These are phyloP conservation scores for Trachurus trachurus DNA, from an alignment of 2,797 vertebrate species.

Conservation along the genomic window DNA sequence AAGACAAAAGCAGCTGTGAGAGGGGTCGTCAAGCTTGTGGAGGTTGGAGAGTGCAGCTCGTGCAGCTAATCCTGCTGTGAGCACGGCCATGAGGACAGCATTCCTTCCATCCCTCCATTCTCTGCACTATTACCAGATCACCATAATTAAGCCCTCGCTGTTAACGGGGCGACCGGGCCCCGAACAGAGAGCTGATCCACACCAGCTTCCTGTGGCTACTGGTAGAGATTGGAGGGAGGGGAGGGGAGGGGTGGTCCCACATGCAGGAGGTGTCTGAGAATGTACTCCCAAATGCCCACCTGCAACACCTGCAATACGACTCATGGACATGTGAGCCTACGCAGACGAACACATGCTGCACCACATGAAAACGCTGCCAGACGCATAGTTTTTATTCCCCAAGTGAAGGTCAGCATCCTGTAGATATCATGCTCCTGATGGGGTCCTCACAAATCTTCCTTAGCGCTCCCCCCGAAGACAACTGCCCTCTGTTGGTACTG, in stretches of 20 bases:
- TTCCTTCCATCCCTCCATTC: slow-evolving; percentile 80
- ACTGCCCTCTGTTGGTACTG: slow-evolving; percentile 51
- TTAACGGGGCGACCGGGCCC: slow-evolving; percentile 68
- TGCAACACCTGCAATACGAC: slow-evolving; percentile 59
- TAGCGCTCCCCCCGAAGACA: slow-evolving; percentile 37
- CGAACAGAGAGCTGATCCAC: slow-evolving; percentile 70
- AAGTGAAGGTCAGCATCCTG: slow-evolving; percentile 50
- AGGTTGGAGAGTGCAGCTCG: slow-evolving; percentile 82
- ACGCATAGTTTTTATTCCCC: slow-evolving; percentile 50
- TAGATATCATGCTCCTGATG: slow-evolving; percentile 20
- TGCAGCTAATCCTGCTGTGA: slow-evolving; percentile 85
- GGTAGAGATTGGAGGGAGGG: slow-evolving; percentile 17
- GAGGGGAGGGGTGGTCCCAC: slow-evolving; percentile 6
- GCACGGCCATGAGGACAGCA: slow-evolving; percentile 82
- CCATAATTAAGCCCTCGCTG: slow-evolving; percentile 82
- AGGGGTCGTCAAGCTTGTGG: slow-evolving; percentile 65
- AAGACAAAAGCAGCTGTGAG: slow-evolving; percentile 82
- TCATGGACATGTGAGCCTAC: slow-evolving; percentile 27
- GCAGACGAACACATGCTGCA: slow-evolving; percentile 21
- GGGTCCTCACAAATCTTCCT: slow-evolving; percentile 65
- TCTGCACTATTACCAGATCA: slow-evolving; percentile 83
- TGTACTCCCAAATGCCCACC: slow-evolving; percentile 51
- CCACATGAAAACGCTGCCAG: slow-evolving; percentile 39
- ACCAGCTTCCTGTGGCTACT: slow-evolving; percentile 74
- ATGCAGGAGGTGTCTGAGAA: slow-evolving; percentile 26